Percentiles rank a stretch among this genome's conserved stretches.
phyloP scores from a whole-genome alignment of 2,113 vertebrate genomes.

The Chaetops frenatus region DNA sequence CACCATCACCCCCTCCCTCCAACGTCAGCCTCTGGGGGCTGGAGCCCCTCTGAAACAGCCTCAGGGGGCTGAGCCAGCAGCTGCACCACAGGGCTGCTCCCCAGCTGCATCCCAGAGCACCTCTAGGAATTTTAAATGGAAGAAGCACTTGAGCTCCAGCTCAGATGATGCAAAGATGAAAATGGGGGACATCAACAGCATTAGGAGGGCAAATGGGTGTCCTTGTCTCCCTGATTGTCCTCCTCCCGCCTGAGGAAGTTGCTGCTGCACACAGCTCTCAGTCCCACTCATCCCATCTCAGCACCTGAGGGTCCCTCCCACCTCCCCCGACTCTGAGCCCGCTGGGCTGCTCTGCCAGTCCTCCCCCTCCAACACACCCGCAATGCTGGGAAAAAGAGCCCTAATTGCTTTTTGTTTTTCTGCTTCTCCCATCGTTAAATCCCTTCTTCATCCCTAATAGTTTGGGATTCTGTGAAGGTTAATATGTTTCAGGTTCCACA shows the following conservation, averaged over 20 bases:
- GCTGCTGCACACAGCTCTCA: neutral
- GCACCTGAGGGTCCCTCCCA: neutral
- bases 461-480: slow-evolving; percentile 56
- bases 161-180: too few relatives aligned
- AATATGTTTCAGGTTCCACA: slow-evolving; percentile 53
- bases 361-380: neutral
- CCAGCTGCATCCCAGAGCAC: neutral
- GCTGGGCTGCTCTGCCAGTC: neutral
- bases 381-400: neutral
- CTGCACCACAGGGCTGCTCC: accelerated
- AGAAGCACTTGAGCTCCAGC: neutral
- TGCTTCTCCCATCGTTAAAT: slow-evolving; percentile 54
- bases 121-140: neutral
- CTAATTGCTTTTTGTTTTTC: slow-evolving; percentile 38
- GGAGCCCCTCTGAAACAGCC: accelerated
- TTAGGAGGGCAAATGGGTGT: neutral
- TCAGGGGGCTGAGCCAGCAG: neutral
- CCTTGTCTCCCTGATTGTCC: neutral
- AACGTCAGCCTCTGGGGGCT: accelerated
- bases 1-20: neutral
- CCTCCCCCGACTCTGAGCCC: neutral
- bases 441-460: slow-evolving; percentile 28
- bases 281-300: neutral
- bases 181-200: accelerated
- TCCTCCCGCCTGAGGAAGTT: neutral